phyloP scores from a whole-genome alignment of 2,113 vertebrate species.

The Myiozetetes cayanensis region DNA sequence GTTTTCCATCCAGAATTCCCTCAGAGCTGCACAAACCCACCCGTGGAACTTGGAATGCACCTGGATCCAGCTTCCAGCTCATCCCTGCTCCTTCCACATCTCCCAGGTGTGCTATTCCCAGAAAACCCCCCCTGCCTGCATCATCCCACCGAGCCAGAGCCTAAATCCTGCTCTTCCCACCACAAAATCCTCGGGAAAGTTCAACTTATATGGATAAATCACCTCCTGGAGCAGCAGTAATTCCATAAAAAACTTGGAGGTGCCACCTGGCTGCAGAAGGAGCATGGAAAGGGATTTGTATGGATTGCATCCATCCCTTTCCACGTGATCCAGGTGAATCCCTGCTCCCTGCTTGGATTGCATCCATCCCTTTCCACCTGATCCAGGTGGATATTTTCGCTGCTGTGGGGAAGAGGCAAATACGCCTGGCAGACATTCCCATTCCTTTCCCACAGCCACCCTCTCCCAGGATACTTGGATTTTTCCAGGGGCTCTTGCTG shows the following conservation, averaged over 20 bases:
- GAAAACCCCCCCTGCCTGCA: neutral
- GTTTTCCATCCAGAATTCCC: neutral
- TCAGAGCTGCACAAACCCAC: neutral
- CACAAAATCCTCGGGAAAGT: neutral
- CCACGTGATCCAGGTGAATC: too few relatives aligned
- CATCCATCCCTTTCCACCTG: too few relatives aligned
- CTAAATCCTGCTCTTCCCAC: neutral
- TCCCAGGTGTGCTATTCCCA: neutral
- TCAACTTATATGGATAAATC: neutral
- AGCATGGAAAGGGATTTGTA: neutral
- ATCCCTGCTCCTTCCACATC: neutral
- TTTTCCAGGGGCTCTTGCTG: neutral
- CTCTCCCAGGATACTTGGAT: neutral
- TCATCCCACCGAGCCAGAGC: neutral
- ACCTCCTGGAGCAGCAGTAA: neutral
- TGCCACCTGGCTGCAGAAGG: neutral
- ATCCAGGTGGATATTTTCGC: too few relatives aligned
- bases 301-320: neutral
- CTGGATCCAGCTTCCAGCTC: neutral
- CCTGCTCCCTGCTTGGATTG: too few relatives aligned
- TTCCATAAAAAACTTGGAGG: rapidly evolving
- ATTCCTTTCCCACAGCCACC: neutral
- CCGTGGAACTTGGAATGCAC: too few relatives aligned
- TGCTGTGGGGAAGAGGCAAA: too few relatives aligned
- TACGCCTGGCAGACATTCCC: too few relatives aligned